These are phyloP conservation scores for Myanophis thanlyinensis DNA, from an alignment of 2,113 vertebrate genomes.

Conservation along the genomic window DNA sequence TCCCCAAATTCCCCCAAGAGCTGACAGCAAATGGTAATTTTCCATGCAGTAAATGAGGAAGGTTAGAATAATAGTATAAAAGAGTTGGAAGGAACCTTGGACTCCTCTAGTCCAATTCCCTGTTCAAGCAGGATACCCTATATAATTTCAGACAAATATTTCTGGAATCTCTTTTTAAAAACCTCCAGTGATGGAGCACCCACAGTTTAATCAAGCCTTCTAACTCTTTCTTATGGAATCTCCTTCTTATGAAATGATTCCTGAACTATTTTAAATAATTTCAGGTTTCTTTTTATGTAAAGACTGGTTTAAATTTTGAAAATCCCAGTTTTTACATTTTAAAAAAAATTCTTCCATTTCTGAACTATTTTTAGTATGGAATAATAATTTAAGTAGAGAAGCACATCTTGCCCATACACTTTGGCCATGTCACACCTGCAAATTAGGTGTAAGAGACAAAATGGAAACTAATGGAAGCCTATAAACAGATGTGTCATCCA, in stretches of 20 bases:
- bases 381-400: neutral
- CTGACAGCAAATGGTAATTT: neutral
- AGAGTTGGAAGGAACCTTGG: neutral
- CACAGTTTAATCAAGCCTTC: neutral
- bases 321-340: neutral
- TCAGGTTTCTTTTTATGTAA: neutral
- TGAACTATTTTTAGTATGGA: neutral
- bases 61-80: neutral
- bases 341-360: neutral
- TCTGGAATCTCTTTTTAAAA: neutral
- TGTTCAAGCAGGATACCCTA: neutral
- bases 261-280: neutral
- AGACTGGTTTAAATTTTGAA: neutral
- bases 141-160: neutral
- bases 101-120: neutral
- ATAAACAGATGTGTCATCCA: neutral
- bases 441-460: neutral
- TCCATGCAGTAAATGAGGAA: neutral
- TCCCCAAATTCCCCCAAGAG: neutral
- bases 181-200: neutral
- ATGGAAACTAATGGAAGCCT: neutral
- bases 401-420: neutral
- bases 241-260: neutral
- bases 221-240: neutral
- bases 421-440: neutral